Evolutionary conservation across 2,113 vertebrate species (phyloP).

Genomic region (Platichthys flesus): DNA sequence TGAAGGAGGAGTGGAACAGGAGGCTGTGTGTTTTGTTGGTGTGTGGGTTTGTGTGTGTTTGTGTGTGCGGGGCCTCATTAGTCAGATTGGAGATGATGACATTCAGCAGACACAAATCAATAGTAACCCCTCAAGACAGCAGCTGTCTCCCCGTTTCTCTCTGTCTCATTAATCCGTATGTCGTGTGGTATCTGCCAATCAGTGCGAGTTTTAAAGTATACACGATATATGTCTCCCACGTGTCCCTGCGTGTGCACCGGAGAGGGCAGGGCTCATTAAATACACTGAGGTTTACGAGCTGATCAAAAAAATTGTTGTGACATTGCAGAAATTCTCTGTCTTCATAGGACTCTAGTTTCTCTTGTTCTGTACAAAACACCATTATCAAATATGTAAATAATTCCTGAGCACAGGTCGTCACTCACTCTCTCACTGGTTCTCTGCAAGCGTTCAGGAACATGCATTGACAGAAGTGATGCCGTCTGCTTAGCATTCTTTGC

Average conservation of each 20-base stretch:
- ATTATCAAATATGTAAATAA: conserved; percentile 21
- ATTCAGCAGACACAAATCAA: conserved; percentile 70
- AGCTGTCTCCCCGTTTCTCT: conserved; percentile 42
- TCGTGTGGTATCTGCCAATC: conserved; percentile 41
- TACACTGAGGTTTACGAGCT: conserved; percentile 1
- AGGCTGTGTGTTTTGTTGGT: conserved; percentile 3
- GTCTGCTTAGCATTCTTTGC: conserved; percentile 52
- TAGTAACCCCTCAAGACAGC: conserved; percentile 54
- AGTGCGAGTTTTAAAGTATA: conserved; percentile 18
- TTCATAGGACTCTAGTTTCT: not conserved
- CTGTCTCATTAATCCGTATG: conserved; percentile 53
- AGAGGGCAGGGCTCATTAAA: conserved; percentile 5
- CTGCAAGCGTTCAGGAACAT: not conserved
- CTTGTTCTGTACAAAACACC: conserved; percentile 11
- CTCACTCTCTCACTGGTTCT: not conserved
- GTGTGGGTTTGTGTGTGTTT: conserved; percentile 16
- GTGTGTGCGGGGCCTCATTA: conserved; percentile 55
- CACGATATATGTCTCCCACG: conserved; percentile 1
- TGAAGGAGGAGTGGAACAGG: not conserved
- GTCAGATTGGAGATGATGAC: conserved; percentile 67
- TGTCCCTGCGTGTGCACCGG: not conserved
- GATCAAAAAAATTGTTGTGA: conserved; percentile 5
- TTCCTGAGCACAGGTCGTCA: not conserved
- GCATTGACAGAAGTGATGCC: conserved; percentile 19
- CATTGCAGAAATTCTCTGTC: not conserved